Evolutionary conservation across 2,888 invertebrate genomes (phyloP).

Genomic region (Scrobipalpa costella): DNA sequence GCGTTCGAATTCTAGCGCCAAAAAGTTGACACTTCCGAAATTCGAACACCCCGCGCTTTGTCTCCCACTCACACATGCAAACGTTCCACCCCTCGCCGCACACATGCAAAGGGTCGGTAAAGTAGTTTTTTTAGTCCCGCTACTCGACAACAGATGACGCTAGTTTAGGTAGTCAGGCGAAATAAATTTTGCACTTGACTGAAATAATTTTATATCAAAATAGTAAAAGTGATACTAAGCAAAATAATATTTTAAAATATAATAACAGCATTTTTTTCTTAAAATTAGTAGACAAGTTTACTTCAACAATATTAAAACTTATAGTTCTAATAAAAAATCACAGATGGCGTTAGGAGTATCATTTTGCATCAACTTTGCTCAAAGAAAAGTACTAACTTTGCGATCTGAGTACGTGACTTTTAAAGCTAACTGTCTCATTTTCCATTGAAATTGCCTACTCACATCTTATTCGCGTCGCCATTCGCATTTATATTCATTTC

Average conservation of each 20-base stretch:
- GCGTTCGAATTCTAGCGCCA: constrained; percentile 31
- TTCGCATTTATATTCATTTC: constrained; percentile 72
- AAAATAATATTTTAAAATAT: no score
- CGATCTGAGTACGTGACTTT: constrained; percentile 68
- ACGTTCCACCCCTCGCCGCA: constrained; percentile 26
- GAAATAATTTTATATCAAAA: neutral
- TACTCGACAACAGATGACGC: constrained; percentile 58
- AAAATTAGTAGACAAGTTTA: no score
- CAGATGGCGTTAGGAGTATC: constrained; percentile 58
- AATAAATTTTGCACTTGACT: neutral
- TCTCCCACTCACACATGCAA: constrained; percentile 34
- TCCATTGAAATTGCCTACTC: constrained; percentile 68
- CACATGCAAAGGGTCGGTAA: constrained; percentile 28
- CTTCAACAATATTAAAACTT: neutral
- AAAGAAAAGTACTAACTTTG: constrained; percentile 26
- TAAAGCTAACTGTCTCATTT: constrained; percentile 71
- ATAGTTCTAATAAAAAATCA: constrained; percentile 11
- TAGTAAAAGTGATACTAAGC: no score
- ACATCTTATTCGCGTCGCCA: constrained; percentile 66
- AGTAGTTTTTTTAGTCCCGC: constrained; percentile 37
- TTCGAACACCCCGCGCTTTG: constrained; percentile 32
- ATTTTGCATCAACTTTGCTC: constrained; percentile 28
- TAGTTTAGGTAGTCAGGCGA: constrained; percentile 12
- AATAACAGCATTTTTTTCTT: no score
- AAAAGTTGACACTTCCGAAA: constrained; percentile 32